Percentiles rank a stretch among this genome's conserved stretches.
Conservation (phyloP, 2,113 vertebrate genomes). For the Daphoenositta chrysoptera region DNA sequence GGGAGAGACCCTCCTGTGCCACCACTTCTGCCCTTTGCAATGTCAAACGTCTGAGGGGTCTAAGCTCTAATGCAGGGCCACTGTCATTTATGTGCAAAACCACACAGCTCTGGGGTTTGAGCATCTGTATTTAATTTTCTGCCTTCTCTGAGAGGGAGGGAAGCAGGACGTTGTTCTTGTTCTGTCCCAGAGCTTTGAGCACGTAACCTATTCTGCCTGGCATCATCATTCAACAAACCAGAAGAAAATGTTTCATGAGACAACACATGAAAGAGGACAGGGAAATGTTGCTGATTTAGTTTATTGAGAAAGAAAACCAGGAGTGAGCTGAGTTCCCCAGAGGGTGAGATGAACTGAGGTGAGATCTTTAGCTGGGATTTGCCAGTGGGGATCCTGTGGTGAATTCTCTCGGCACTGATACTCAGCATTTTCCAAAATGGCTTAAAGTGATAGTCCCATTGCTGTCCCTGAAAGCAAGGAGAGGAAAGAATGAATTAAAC, state of each 20-base stretch:
- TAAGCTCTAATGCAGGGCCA: neutral
- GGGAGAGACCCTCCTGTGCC: neutral
- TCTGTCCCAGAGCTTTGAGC: neutral
- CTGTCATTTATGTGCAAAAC: neutral
- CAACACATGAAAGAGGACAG: neutral
- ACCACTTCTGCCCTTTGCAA: neutral
- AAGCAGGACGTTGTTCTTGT: neutral
- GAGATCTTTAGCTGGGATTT: conserved; percentile 21
- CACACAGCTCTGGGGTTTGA: conserved; percentile 1
- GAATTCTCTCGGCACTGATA: neutral
- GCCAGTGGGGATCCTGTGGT: neutral
- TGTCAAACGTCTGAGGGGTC: neutral
- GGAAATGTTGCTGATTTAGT: conserved; percentile 51
- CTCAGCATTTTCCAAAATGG: conserved; percentile 51
- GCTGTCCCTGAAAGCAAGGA: conserved; percentile 14
- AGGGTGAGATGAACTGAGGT: conserved; percentile 9
- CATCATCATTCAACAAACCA: neutral
- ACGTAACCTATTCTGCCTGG: neutral
- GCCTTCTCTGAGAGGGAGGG: conserved; percentile 9
- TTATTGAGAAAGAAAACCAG: conserved; percentile 54
- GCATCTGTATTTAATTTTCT: conserved; percentile 16
- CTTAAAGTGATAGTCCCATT: conserved; percentile 47
- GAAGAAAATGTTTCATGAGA: conserved; percentile 3
- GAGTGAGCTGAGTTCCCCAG: conserved; percentile 19
- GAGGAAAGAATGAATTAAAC: neutral